Percentiles rank a stretch among this genome's conserved stretches.
These are phyloP conservation scores for Acinonyx jubatus DNA, from an alignment of 2,113 vertebrate species.

Conservation along the genomic window DNA sequence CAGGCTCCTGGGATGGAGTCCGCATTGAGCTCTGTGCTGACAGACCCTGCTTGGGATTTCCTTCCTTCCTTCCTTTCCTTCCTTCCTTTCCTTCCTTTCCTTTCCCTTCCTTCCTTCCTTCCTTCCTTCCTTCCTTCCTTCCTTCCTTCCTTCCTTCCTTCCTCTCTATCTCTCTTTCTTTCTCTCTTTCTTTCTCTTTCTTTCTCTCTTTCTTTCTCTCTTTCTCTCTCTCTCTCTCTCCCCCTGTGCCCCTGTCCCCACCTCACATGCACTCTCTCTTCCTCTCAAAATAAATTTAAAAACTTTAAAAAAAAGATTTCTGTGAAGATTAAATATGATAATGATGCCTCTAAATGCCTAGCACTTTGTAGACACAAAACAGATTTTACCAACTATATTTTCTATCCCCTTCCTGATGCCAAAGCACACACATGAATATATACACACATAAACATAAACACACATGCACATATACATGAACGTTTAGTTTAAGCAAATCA, in stretches of 20 bases:
- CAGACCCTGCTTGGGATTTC: too few species aligned
- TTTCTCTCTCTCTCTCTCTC: too few species aligned
- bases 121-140: rapidly evolving
- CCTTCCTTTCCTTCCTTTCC: too few species aligned
- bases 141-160: rapidly evolving
- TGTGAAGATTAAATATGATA: neutral
- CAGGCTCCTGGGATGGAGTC: too few species aligned
- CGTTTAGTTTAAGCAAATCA: neutral
- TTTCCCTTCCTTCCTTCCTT: rapidly evolving
- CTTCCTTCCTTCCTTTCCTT: rapidly evolving
- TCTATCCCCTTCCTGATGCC: neutral
- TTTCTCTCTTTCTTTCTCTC: too few species aligned
- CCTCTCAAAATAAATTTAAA: too few species aligned
- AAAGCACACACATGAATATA: neutral
- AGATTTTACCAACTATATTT: neutral
- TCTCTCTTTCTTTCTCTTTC: too few species aligned
- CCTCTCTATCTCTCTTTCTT: too few species aligned
- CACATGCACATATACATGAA: neutral
- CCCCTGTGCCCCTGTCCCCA: too few species aligned
- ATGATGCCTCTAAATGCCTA: neutral
- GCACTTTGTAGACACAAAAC: neutral
- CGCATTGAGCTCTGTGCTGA: too few species aligned
- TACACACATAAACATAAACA: neutral
- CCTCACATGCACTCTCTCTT: too few species aligned
- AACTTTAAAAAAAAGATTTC: neutral